Evolutionary conservation across 1,140 invertebrate genomes (phyloP), one percentile per base, ranked within the genome.

Genomic region (Berghia stephanieae): DNA sequence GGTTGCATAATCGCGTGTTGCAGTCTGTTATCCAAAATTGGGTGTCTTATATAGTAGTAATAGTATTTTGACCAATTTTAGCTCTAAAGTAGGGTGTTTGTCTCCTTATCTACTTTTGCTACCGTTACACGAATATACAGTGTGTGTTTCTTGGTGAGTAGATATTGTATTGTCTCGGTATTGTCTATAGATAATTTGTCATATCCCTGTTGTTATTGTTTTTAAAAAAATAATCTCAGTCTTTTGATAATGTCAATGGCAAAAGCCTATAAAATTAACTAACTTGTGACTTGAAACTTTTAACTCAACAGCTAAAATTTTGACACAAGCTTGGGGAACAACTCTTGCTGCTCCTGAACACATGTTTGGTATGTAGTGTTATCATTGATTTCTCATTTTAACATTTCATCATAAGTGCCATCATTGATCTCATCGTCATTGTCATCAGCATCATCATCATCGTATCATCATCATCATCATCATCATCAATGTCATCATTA

Each of bases 361-460:
- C 40, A 82, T 86, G 83, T 86, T 86, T 84, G 84, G 86, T 86
- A 80, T 79, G 78, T 73, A 67, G 8, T 68, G 66, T 74, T 42
- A 31, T 36, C 24, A 70, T 38, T 31, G 46, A 34, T 75, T 36
- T 27, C 13, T 66, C 57, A 16, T 31, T 16, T 66, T 31, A 63
- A 16, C 34, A 38, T 10, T 18, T 68, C 24, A 36, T 68, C 21
- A 36, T 6, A 34, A 31, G 13, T 8, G 24, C 24, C 21, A 40
- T 2, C 13, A 38, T 16, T 31, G 13, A 6, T 13, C 10, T n/a
- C 16, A 31, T 27, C 21, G 16, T 21, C 13, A 31, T 66, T 1
- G n/a, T 21, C 31, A 31, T 68, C 34, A n/a, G n/a, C n/a, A n/a
- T n/a, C n/a, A n/a, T n/a, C n/a, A n/a, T n/a, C n/a, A n/a, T n/a